A percentile compares a stretch with the other conserved stretches of the same genome.
These are phyloP conservation scores for Oopsacas minuta DNA, from an alignment of 37 sponge, comb jelly and placozoan genomes.

Conservation along the genomic window DNA sequence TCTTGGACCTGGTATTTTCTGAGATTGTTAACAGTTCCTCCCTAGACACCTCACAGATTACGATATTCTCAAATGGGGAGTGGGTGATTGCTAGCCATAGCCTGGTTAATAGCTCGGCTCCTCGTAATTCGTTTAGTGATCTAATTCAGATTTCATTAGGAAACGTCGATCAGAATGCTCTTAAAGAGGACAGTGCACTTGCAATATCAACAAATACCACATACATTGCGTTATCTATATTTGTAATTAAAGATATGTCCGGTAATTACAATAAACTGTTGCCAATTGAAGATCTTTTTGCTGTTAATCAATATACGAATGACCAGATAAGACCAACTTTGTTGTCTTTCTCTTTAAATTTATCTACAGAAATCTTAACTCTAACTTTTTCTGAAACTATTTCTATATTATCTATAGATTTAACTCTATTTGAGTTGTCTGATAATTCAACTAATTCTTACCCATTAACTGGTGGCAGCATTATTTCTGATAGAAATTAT, in stretches of 20 bases:
- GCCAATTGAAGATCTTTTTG: neutral
- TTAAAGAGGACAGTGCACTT: constrained; percentile 44
- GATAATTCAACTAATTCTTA: neutral
- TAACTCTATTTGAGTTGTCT: neutral
- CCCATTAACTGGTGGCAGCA: constrained; percentile 21
- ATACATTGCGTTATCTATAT: constrained; percentile 28
- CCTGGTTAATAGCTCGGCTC: neutral
- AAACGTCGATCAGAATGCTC: neutral
- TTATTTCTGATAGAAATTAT: constrained; percentile 32
- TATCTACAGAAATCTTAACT: constrained; percentile 34
- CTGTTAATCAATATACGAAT: constrained; percentile 39
- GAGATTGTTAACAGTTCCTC: constrained; percentile 64
- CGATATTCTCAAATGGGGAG: neutral
- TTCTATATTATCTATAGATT: constrained; percentile 40
- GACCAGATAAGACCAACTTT: constrained; percentile 48
- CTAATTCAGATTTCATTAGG: neutral
- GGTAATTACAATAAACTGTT: constrained; percentile 21
- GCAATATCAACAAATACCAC: constrained; percentile 34
- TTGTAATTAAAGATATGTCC: constrained; percentile 39
- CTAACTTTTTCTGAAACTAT: constrained; percentile 68
- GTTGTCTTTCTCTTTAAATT: constrained; percentile 35
- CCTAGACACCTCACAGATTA: constrained; percentile 45
- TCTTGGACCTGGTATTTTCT: constrained; percentile 44
- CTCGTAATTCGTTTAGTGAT: neutral
- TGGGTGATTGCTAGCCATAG: neutral